Base-by-base conservation (phyloP, 2,113 vertebrate species). In the Oncorhynchus kisutch region DNA sequence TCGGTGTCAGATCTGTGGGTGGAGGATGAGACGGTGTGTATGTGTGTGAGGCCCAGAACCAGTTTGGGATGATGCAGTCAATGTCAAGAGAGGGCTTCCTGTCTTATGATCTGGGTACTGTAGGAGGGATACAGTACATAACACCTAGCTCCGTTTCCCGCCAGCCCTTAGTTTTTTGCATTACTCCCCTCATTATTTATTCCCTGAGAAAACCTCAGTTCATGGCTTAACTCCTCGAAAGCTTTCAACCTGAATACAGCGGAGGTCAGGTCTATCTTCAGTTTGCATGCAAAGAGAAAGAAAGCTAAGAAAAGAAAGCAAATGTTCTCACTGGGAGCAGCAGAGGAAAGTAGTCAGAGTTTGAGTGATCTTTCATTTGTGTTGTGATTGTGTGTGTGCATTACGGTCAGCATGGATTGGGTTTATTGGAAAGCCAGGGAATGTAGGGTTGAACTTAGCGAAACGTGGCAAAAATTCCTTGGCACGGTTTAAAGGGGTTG, bases 1-100 rank as follows among this genome's bases (percentile, higher is more conserved):
- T 34, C 48, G 6, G 0, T 54, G 13, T 81, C 78, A 99, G 98
- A 94, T 78, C 83, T 99, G 31, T 98, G 96, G 96, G 93, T 98
- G 72, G 96, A 89, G 25, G 97, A 99, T 91, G 95, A 96, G 76
- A 94, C 91, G 2, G 91, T 90, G 5, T 99, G 98, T 0, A 27
- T 97, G 29, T 99, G 97, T 92, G 24, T 1, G 96, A 99, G 88
- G 97, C 96, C 76, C 94, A 95, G 83, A 99, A 99, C 85, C 95
- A 95, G 75, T 99, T 99, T 93, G 98, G 98, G 8, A 96, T 84
- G 84, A 95, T 98, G 94, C 70, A 94, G 2, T 99, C 77, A 95
- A 94, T 45, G 95, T 99, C 31, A 99, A 70, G 22, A 22, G 4
- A 62, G 2, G 18, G 27, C 8, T 4, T 20, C 18, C 5, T 11